phyloP scores from a whole-genome alignment of 2,113 vertebrate genomes.

The Procavia capensis region DNA sequence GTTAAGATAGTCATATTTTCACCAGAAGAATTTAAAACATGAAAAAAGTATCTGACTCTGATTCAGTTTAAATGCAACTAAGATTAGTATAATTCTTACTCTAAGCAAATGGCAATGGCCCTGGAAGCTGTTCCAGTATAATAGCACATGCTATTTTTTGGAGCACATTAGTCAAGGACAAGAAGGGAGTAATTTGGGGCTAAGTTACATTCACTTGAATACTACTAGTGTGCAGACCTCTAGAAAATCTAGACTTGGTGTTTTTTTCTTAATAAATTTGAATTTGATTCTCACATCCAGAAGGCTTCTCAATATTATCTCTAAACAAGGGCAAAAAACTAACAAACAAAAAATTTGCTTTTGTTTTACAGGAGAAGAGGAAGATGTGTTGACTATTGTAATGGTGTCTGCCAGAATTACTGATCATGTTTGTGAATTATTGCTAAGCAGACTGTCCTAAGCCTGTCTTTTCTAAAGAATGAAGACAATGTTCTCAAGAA shows the following conservation, averaged over 20 bases:
- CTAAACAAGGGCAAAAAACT: neutral
- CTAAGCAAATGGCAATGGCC: neutral
- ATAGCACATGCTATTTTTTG: neutral
- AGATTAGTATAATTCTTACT: neutral
- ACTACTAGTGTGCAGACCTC: neutral
- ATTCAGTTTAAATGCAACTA: neutral
- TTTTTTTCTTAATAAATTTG: slow-evolving; percentile 33
- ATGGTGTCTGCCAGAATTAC: neutral
- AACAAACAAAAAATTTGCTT: too few species aligned
- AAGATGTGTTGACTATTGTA: neutral
- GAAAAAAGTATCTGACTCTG: neutral
- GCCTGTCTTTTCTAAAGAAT: slow-evolving; percentile 6
- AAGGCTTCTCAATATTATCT: slow-evolving; percentile 9
- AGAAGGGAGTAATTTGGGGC: neutral
- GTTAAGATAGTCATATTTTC: neutral
- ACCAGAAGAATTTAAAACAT: neutral
- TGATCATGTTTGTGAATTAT: neutral
- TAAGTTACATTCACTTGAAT: neutral
- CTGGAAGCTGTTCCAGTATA: neutral
- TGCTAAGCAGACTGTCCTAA: neutral
- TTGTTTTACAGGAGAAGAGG: neutral
- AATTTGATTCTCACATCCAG: neutral
- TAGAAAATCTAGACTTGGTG: neutral
- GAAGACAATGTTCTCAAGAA: neutral
- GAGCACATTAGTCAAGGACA: neutral